Evolutionary conservation across 2,797 vertebrate species (phyloP), one percentile per base, ranked within the genome.

Genomic region (Eulemur mongoz): DNA sequence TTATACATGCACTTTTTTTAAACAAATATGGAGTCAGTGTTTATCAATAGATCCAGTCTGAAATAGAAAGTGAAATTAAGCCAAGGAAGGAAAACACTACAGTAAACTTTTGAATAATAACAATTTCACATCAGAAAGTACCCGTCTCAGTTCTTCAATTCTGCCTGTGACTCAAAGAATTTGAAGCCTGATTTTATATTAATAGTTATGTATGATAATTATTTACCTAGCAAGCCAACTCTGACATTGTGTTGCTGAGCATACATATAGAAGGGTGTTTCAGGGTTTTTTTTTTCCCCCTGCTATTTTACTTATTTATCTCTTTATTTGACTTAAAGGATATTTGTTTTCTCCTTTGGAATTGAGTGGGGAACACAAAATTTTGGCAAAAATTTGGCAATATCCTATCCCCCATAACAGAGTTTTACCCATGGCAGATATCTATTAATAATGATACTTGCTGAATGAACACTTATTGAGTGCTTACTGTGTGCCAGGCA

Each of bases 31-130:
- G 63, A 65, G 30, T 65, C 32, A 32, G 61, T n/a, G 63, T 65
- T 65, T 65, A n/a, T 65, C 30, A n/a, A n/a, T 65, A 65, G 63
- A 65, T 65, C 40, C 27, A 82, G 10, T 4, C 48, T 67, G 63
- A 93, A 90, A 93, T 15, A 96, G 63, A 94, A 95, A 87, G 50
- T 84, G 54, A 87, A 93, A 90, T 93, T 59, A 75, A 85, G 48
- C 50, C 27, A 69, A 48, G 43, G 35, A 72, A 63, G 38, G 35
- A 86, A 84, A 85, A 65, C n/a, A 52, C 45, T 5, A 65, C 38
- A 89, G 14, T 45, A 81, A 85, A 48, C n/a, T 4, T 81, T 27
- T 93, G 45, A 59, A 35, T 35, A 75, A 32, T 72, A 70, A 67
- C 63, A 87, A 48, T 48, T 73, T 83, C 67, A 86, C n/a, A 67